phyloP scores from a whole-genome alignment of 1,140 invertebrate species.

The Phenacoccus solenopsis region DNA sequence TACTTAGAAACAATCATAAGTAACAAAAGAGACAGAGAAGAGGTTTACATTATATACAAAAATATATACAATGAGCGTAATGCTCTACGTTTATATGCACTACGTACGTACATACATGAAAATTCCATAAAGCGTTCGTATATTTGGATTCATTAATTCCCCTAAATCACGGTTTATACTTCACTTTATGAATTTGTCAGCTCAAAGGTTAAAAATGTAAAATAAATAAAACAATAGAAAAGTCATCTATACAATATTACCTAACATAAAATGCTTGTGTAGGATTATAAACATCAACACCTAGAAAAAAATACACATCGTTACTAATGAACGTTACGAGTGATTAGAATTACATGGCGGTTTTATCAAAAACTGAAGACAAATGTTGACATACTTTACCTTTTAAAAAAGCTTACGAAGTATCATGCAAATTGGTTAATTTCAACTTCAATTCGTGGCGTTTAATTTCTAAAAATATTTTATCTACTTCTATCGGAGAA shows the following conservation, averaged over 20 bases:
- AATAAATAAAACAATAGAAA: background rate
- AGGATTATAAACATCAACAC: too few species aligned
- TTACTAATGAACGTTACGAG: too few species aligned
- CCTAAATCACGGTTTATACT: background rate
- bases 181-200: background rate
- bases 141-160: background rate
- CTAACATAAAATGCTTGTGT: too few species aligned
- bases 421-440: background rate
- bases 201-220: background rate
- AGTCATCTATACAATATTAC: too few species aligned
- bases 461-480: slow-evolving; percentile 4
- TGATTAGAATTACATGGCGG: too few species aligned
- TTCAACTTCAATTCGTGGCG: background rate
- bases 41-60: background rate
- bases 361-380: too few species aligned
- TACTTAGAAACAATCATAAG: background rate
- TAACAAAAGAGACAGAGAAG: background rate
- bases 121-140: background rate
- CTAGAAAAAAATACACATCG: too few species aligned
- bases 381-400: too few species aligned
- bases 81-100: background rate
- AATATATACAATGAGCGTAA: background rate
- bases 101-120: background rate
- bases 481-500: background rate
- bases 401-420: background rate